A percentile compares a stretch with the other conserved stretches of the same genome.
Evolutionary conservation across 2,113 vertebrate species (phyloP).

Genomic region (Ochotona curzoniae): DNA sequence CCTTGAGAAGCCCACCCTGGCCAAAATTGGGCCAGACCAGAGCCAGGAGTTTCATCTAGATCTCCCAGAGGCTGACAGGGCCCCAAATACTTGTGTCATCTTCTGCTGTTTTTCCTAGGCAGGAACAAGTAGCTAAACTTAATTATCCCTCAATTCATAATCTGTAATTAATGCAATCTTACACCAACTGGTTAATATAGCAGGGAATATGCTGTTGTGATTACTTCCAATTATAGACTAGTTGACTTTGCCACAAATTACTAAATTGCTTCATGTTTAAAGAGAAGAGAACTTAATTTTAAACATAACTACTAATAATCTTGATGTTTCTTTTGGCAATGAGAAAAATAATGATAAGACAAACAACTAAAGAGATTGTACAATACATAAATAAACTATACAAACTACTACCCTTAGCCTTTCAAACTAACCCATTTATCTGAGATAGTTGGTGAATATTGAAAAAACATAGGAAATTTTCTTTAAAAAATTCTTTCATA

Average conservation of each 20-base stretch:
- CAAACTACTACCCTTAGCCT: neutral
- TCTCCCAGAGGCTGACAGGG: too few relatives aligned
- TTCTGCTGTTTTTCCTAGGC: neutral
- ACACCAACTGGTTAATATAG: neutral
- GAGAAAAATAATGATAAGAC: neutral
- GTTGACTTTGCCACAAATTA: constrained; percentile 23
- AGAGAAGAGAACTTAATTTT: neutral
- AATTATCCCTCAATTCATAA: neutral
- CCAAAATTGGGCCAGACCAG: too few relatives aligned
- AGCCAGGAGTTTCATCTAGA: too few relatives aligned
- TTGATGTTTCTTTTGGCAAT: neutral
- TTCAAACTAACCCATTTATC: neutral
- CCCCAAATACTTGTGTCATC: too few relatives aligned
- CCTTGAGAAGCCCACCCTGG: too few relatives aligned
- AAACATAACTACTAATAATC: neutral
- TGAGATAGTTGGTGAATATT: neutral
- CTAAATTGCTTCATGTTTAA: neutral
- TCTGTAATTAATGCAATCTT: neutral
- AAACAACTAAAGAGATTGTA: neutral
- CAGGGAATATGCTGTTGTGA: neutral
- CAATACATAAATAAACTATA: neutral
- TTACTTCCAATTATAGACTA: neutral
- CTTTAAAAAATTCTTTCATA: neutral
- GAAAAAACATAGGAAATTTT: neutral
- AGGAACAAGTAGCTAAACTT: neutral